Evolutionary conservation across 37 sponge, comb jelly and placozoan genomes (phyloP).

Genomic region (Lycopodina hypogea): DNA sequence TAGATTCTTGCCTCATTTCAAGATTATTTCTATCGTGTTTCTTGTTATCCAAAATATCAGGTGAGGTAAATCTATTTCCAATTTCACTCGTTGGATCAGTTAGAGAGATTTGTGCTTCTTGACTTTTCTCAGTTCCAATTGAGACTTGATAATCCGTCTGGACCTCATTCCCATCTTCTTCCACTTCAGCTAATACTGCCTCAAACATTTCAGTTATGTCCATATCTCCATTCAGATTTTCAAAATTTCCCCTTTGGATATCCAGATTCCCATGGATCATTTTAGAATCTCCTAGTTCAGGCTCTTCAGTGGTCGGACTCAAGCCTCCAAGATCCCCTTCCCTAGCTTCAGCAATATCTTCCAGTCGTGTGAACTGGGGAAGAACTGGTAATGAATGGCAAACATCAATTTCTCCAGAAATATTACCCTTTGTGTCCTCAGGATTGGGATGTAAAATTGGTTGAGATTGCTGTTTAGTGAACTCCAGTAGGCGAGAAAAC

Average conservation of each 20-base stretch:
- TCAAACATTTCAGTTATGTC: not conserved
- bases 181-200: not conserved
- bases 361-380: too few species aligned
- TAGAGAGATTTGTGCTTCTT: too few species aligned
- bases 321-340: not conserved
- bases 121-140: too few species aligned
- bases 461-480: constrained; percentile 28
- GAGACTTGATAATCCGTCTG: too few species aligned
- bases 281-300: not conserved
- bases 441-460: not conserved
- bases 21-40: too few species aligned
- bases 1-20: too few species aligned
- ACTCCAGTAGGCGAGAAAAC: constrained; percentile 27
- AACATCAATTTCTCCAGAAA: not conserved
- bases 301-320: not conserved
- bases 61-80: too few species aligned
- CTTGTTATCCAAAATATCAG: too few species aligned
- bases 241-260: not conserved
- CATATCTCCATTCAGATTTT: not conserved
- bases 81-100: too few species aligned
- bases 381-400: constrained; percentile 8
- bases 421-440: too few species aligned
- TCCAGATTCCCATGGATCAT: not conserved
- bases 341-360: too few species aligned
- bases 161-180: not conserved